Evolutionary conservation across 2,888 invertebrate species (phyloP).

Genomic region (Harmothoe impar): DNA sequence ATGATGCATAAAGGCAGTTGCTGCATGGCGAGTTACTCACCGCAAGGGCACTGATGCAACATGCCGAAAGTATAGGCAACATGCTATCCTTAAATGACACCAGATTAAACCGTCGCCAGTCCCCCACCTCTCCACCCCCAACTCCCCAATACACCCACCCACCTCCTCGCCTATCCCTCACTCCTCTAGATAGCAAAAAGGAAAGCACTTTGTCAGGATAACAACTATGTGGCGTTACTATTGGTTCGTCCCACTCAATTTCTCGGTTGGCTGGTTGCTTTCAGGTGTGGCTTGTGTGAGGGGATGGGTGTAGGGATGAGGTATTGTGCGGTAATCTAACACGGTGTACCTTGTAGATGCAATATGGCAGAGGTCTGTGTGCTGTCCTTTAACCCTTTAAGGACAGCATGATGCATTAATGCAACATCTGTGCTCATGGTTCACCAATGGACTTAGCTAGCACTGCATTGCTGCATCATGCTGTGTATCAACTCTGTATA

Average conservation of each 20-base stretch:
- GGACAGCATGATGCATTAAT: too few relatives aligned
- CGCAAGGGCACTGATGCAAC: too few relatives aligned
- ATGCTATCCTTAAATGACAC: too few relatives aligned
- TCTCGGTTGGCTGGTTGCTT: slow-evolving; percentile 22
- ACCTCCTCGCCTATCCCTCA: not conserved
- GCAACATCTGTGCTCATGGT: too few relatives aligned
- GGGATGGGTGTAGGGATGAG: not conserved
- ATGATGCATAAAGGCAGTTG: too few relatives aligned
- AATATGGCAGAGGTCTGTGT: too few relatives aligned
- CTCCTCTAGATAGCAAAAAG: not conserved
- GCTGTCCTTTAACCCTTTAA: too few relatives aligned
- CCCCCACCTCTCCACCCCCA: not conserved
- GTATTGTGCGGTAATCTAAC: slow-evolving; percentile 1
- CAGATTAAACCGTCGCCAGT: not conserved
- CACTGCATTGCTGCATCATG: too few relatives aligned
- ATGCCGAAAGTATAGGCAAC: too few relatives aligned
- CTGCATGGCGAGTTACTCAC: too few relatives aligned
- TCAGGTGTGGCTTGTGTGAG: not conserved
- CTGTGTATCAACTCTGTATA: too few relatives aligned
- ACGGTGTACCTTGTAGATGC: not conserved
- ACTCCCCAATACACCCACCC: not conserved
- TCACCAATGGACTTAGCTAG: too few relatives aligned
- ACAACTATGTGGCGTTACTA: not conserved
- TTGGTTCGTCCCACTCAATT: not conserved
- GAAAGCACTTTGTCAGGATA: slow-evolving; percentile 27